Base-by-base conservation (phyloP, 2,888 invertebrate species). In the Ochropleura leucogaster region DNA sequence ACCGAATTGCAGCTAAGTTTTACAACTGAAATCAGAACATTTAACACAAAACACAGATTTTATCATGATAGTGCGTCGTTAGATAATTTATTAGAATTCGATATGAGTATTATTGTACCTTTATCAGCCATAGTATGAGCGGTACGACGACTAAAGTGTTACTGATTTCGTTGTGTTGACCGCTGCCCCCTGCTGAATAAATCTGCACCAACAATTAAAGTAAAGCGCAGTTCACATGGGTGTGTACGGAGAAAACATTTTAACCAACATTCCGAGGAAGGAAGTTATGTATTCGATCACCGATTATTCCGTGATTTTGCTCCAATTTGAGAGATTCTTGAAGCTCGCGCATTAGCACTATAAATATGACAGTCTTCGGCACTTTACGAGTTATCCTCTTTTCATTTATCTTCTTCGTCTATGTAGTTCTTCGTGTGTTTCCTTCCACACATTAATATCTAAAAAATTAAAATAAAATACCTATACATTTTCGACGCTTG, bases 11-110 rank as follows among this genome's bases (percentile, higher is more conserved):
- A 84, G 83, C 79, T 82, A 60, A 79, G 51, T 67, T 85, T 83
- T 18, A 78, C 64, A 68, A 85, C 91, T 91, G 87, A 80, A 90
- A 80, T 44, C 18, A 72, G 62, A 74, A 72, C 0, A 53, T 57
- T 70, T 30, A n/a, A 51, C 64, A 59, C 49, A 57, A 53, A 72
- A 70, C 75, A 73, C 53, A 44, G 57, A 65, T 55, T 55, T 79
- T 78, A 63, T 20, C 12, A 55, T n/a, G 47, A 59, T 64, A 60
- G 0, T 20, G 60, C 51, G 47, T 42, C 46, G 44, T 70, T 1
- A 53, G n/a, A 51, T 64, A 55, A 65, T 47, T 49, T 30, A 63
- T 42, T 46, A 0, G 7, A 74, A 16, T 59, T 20, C 1, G n/a
- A 4, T 47, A 59, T 12, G 10, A 40, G 12, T 64, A 62, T 62